Evolutionary conservation across 2,888 invertebrate species (phyloP), one percentile per base, ranked within the genome.

Genomic region (Scotopteryx bipunctaria): DNA sequence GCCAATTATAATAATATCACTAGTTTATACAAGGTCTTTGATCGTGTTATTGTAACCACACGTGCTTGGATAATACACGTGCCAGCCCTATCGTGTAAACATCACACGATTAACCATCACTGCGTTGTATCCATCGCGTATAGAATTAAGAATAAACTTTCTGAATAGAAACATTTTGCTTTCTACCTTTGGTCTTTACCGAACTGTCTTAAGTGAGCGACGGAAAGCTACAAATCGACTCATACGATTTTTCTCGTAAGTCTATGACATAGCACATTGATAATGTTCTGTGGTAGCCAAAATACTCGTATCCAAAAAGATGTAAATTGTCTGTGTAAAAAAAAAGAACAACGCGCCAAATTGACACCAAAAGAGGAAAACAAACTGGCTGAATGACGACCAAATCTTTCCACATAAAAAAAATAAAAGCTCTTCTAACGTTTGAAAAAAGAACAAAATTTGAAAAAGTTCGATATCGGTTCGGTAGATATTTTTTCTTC

Each of bases 21-120:
- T 44, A 46, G 51, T 47, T 54, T 46, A 51, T 32, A 67, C 64
- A 69, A 67, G 83, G 82, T 82, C 81, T 82, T 81, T 81, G 83
- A 81, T 83, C 84, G 73, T 85, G 86, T 83, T 85, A 80, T 83
- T 81, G 75, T 81, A 71, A 71, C 66, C 36, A 77, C 83, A 83
- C 79, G 77, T 83, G 81, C 69, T 57, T 45, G 41, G 44, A 53
- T 58, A 52, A 51, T 68, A 74, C 78, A 75, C 79, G 79, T 78
- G 79, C 66, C 67, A 40, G 45, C 45, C 55, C 50, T 57, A 36
- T 49, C 67, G 63, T 65, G 73, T 80, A 79, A 79, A 81, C 78
- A 78, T 61, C 56, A 64, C 57, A 62, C 63, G 61, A 50, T 42
- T 54, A 45, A 45, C 46, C 36, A 15, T 27, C 38, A 38, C 54